Percentiles rank a stretch among this genome's conserved stretches.
Evolutionary conservation across 1,140 invertebrate species (phyloP).

Genomic region (Coenobita brevimanus): DNA sequence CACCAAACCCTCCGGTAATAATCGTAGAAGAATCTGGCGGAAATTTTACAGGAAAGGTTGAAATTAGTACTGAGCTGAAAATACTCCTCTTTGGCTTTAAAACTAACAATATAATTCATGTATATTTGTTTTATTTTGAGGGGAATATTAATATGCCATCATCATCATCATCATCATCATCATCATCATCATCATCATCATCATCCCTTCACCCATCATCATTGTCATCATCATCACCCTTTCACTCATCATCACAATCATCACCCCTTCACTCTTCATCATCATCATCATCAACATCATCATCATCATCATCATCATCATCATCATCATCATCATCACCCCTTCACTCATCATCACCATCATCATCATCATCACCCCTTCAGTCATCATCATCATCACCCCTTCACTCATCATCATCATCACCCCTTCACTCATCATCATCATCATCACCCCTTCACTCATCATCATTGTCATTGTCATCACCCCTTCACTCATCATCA

Average conservation of each 20-base stretch:
- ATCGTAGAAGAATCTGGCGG: too few species aligned
- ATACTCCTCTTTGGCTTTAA: too few species aligned
- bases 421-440: not conserved
- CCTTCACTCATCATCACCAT: not conserved
- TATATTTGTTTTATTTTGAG: too few species aligned
- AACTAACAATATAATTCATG: too few species aligned
- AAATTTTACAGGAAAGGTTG: too few species aligned
- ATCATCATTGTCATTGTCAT: not conserved
- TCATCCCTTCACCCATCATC: not conserved
- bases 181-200: not conserved
- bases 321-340: not conserved
- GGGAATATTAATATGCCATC: too few species aligned
- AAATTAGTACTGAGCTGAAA: too few species aligned
- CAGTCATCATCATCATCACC: not conserved
- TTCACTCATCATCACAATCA: not conserved
- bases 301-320: not conserved
- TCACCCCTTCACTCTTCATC: not conserved
- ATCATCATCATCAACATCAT: constrained; percentile 8
- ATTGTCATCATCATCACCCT: not conserved
- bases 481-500: not conserved
- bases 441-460: not conserved
- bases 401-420: not conserved
- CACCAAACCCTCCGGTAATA: too few species aligned
- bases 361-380: not conserved
- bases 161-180: not conserved